These are phyloP conservation scores for Musca vetustissima DNA, from an alignment of 1,140 invertebrate species.

Conservation along the genomic window DNA sequence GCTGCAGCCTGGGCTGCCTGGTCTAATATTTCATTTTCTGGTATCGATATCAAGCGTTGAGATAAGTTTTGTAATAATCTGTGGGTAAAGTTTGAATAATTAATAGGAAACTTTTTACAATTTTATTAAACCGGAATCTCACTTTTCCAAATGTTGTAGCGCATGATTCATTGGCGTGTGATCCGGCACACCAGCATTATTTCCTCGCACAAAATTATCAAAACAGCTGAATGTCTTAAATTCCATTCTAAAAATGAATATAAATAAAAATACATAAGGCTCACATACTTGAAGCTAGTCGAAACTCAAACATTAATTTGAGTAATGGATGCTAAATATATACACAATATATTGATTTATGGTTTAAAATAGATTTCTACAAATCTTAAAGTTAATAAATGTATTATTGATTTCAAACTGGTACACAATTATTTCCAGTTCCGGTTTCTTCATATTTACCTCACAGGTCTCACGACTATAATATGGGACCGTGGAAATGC, in stretches of 20 bases:
- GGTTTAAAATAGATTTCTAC: no score
- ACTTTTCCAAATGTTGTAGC: conserved; percentile 69
- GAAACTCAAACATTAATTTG: no score
- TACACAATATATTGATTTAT: no score
- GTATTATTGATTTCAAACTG: no score
- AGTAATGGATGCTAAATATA: no score
- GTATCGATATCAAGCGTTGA: conserved; percentile 60
- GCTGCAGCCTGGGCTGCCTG: conserved; percentile 44
- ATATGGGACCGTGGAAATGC: conserved; percentile 72
- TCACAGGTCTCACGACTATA: conserved; percentile 71
- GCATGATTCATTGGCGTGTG: conserved; percentile 70
- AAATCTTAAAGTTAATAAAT: no score
- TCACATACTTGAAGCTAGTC: no score
- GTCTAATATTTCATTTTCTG: conserved; percentile 58
- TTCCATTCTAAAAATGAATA: conserved; percentile 66
- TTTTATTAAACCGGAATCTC: conserved; percentile 31
- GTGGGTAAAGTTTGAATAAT: conserved; percentile 14
- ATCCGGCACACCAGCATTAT: conserved; percentile 72
- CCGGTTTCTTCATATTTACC: conserved; percentile 57
- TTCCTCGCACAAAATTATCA: conserved; percentile 80
- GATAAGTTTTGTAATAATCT: conserved; percentile 62
- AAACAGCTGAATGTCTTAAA: conserved; percentile 82
- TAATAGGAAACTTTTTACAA: conserved; percentile 26
- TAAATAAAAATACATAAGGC: no score
- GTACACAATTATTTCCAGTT: no score